Evolutionary conservation across 2,888 invertebrate species (phyloP), one percentile per base, ranked within the genome.

Genomic region (Neoascia interrupta): DNA sequence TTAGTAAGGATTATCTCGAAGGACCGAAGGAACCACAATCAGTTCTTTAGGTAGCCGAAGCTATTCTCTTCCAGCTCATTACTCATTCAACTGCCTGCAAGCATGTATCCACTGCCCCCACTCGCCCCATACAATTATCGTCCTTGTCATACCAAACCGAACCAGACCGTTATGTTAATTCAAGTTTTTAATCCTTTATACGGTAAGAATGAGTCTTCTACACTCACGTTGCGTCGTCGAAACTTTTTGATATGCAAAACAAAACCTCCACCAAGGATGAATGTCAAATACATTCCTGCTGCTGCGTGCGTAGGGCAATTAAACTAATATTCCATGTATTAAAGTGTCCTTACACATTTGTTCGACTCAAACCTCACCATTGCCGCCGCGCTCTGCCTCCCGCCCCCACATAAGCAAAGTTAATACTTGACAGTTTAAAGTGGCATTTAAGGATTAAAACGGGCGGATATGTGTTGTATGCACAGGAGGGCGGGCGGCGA

Each of bases 111-210:
- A 8, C 15, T 6, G 11, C 6, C n/a, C 15, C n/a, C 21, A 47
- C 34, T 3, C 31, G 61, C 47, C 26, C 45, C 11, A 74, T n/a
- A n/a, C n/a, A n/a, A n/a, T 68, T 53, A 53, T 53, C 26, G 3
- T 31, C 31, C 68, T 66, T 45, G 53, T 60, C 41, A n/a, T 31
- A 11, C 26, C 47, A 36, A 39, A 19, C 41, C 23, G 15, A 66
- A 63, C 72, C n/a, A n/a, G 66, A 70, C 72, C 61, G 64, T 66
- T 66, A 72, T 72, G 60, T 66, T 66, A 66, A 73, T 72, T 68
- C 49, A 66, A 79, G 72, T 79, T 79, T 79, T 73, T 73, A 79
- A 79, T 79, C 79, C 79, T 79, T 73, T 43, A 61, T 39, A 45
- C 64, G 56, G 37, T 31, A 31, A 53, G 36, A 66, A 53, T 53